These are phyloP conservation scores for Sebastes itinus DNA, from an alignment of 2,797 vertebrate species.

Conservation along the genomic window DNA sequence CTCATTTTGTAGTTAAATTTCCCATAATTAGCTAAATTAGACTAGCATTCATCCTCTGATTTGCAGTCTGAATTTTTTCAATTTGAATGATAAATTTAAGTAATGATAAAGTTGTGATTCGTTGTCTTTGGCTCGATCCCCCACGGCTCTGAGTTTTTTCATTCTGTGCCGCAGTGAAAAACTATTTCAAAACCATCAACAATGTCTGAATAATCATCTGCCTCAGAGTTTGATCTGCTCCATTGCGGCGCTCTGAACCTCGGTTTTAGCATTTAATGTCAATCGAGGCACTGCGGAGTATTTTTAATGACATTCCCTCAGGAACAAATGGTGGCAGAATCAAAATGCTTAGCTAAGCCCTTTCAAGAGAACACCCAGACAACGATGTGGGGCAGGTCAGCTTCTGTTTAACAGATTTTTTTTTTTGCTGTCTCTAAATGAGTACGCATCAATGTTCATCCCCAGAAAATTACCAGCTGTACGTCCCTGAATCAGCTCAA, in stretches of 20 bases:
- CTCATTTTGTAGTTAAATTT: constrained; percentile 23
- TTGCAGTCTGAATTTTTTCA: constrained; percentile 17
- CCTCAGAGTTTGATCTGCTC: constrained; percentile 46
- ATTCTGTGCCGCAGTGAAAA: constrained; percentile 39
- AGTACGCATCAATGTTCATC: constrained; percentile 10
- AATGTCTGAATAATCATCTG: constrained; percentile 53
- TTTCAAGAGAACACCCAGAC: constrained; percentile 32
- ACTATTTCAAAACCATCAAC: constrained; percentile 56
- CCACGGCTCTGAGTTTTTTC: background rate
- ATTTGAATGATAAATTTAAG: constrained; percentile 52
- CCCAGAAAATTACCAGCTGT: constrained; percentile 95
- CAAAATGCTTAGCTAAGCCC: constrained; percentile 50
- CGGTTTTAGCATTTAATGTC: constrained; percentile 57
- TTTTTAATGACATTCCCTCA: constrained; percentile 68
- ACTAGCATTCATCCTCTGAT: constrained; percentile 39
- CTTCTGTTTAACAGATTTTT: background rate
- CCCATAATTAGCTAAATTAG: constrained; percentile 57
- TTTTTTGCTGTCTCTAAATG: constrained; percentile 6
- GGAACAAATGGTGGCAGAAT: constrained; percentile 51
- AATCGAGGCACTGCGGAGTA: constrained; percentile 41
- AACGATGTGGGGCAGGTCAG: constrained; percentile 2
- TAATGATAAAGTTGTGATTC: constrained; percentile 46
- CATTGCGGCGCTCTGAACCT: constrained; percentile 43
- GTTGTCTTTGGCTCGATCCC: constrained; percentile 40
- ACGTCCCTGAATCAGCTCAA: constrained; percentile 96